A percentile compares a stretch with the other conserved stretches of the same genome.
These are phyloP conservation scores for Menura novaehollandiae DNA, from an alignment of 2,113 vertebrate species.

Conservation along the genomic window DNA sequence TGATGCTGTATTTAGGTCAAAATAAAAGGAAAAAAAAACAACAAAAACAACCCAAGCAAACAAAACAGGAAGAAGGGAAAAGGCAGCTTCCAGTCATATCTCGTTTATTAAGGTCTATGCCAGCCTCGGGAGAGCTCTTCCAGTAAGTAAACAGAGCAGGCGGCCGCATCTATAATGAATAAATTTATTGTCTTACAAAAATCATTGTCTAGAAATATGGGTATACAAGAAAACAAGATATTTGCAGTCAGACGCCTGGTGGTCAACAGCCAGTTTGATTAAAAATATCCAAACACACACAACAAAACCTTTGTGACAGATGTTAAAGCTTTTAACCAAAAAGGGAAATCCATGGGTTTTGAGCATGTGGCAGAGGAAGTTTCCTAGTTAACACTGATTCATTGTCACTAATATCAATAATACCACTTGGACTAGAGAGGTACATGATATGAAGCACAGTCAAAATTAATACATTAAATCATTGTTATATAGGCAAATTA, in stretches of 20 bases:
- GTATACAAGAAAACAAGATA: conserved; percentile 88
- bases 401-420: conserved; percentile 73
- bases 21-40: neutral
- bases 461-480: conserved; percentile 76
- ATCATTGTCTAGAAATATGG: conserved; percentile 95
- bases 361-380: conserved; percentile 73
- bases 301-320: conserved; percentile 76
- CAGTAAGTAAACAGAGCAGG: conserved; percentile 73
- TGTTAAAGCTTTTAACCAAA: conserved; percentile 95
- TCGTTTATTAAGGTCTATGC: conserved; percentile 69
- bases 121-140: conserved; percentile 61
- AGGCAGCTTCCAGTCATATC: conserved; percentile 65
- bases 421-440: conserved; percentile 77
- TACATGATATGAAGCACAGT: conserved; percentile 80
- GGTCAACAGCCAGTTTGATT: conserved; percentile 87
- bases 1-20: neutral
- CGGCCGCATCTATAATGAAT: conserved; percentile 88
- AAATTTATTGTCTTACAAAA: conserved; percentile 99
- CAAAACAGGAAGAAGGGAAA: conserved; percentile 52
- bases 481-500: conserved; percentile 78
- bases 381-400: conserved; percentile 81
- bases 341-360: conserved; percentile 65
- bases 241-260: conserved; percentile 87
- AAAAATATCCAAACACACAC: conserved; percentile 73
- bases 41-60: neutral